phyloP scores from a whole-genome alignment of 1,140 invertebrate genomes.

The Portunus trituberculatus region DNA sequence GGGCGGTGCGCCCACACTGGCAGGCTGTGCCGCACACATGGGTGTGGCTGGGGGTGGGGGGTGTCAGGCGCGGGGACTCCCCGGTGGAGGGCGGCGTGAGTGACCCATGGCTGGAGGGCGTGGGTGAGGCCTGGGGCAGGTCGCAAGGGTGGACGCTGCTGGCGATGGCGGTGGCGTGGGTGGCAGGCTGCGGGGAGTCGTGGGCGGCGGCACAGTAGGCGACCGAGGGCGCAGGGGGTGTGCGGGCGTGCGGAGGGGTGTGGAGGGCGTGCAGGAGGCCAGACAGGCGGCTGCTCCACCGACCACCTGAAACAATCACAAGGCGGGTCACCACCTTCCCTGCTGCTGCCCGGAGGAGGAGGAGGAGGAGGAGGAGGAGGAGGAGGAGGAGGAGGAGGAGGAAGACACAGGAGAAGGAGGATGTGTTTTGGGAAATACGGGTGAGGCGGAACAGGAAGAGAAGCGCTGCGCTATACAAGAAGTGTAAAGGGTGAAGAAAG shows the following conservation, averaged over 20 bases:
- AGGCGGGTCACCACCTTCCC: neutral
- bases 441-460: neutral
- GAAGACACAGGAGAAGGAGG: neutral
- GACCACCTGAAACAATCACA: constrained; percentile 42
- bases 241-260: constrained; percentile 35
- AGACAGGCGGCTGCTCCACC: constrained; percentile 54
- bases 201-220: neutral
- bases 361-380: neutral
- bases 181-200: neutral
- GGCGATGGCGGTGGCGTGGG: neutral
- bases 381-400: neutral
- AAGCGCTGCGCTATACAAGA: no score
- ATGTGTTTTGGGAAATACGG: neutral
- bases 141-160: neutral
- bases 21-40: neutral
- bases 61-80: neutral
- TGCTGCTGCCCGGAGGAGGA: neutral
- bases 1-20: neutral
- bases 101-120: neutral
- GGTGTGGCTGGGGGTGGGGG: neutral
- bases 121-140: neutral
- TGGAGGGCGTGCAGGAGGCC: constrained; percentile 59
- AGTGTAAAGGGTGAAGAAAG: no score
- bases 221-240: neutral
- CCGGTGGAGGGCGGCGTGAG: neutral